Conservation (phyloP, 2,797 vertebrate genomes). For the Phrynocephalus vlangalii region DNA sequence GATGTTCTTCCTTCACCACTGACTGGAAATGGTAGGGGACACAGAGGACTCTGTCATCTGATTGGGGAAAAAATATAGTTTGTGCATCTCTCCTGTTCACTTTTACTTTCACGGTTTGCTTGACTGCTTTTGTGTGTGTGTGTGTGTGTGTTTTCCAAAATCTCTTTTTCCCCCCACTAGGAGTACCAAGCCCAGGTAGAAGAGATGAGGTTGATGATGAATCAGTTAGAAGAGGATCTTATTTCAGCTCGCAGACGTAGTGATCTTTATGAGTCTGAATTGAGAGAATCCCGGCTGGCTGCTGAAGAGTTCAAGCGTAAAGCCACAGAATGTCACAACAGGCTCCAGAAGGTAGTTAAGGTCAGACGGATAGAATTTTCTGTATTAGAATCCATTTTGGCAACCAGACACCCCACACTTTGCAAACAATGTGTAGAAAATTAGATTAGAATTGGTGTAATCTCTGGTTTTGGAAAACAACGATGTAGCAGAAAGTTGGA, state of each 20-base stretch:
- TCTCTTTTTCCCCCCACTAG: conserved; percentile 72
- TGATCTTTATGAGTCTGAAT: conserved; percentile 94
- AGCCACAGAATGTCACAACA: conserved; percentile 92
- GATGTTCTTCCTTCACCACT: neutral
- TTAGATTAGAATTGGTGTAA: neutral
- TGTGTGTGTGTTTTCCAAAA: conserved; percentile 11
- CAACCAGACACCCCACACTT: neutral
- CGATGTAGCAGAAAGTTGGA: neutral
- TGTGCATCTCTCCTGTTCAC: no score
- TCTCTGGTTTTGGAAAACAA: neutral
- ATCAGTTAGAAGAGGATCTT: conserved; percentile 96
- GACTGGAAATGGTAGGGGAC: neutral
- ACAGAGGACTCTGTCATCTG: neutral
- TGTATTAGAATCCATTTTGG: neutral
- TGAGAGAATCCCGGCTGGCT: conserved; percentile 92
- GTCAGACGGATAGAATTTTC: conserved; percentile 4
- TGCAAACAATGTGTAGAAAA: neutral
- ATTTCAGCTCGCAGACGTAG: conserved; percentile 95
- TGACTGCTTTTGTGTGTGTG: neutral
- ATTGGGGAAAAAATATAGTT: neutral
- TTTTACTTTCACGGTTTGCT: neutral
- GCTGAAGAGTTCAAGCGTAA: conserved; percentile 96
- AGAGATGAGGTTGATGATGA: conserved; percentile 96
- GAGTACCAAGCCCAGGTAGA: conserved; percentile 98
- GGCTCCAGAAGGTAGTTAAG: conserved; percentile 90